Evolutionary conservation across 2,888 invertebrate species (phyloP).

Genomic region (Tenthredo notha): DNA sequence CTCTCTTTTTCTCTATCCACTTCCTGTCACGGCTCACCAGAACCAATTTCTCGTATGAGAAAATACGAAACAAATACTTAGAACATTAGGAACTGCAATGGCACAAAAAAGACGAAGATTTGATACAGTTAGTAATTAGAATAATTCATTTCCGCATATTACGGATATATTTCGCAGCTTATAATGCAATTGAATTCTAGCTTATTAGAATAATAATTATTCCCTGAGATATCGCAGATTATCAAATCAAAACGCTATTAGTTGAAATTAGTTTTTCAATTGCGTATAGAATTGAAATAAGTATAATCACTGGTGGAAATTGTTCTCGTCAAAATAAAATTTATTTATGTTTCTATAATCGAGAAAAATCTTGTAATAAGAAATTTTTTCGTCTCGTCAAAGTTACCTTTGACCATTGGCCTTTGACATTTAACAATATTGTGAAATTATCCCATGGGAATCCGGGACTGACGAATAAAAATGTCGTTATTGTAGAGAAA

Average conservation of each 20-base stretch:
- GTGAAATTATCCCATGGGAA: constrained; percentile 41
- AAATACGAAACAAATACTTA: background rate
- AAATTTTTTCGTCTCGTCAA: background rate
- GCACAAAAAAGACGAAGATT: background rate
- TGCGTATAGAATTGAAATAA: background rate
- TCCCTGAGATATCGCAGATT: background rate
- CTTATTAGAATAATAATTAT: background rate
- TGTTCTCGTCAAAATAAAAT: background rate
- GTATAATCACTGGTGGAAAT: background rate
- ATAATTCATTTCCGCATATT: background rate
- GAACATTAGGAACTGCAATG: background rate
- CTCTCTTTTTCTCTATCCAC: constrained; percentile 40
- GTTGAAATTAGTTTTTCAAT: background rate
- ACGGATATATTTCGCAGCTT: background rate
- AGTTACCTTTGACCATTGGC: background rate
- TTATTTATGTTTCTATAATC: background rate
- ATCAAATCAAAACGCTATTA: background rate
- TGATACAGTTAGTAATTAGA: background rate
- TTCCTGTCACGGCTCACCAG: constrained; percentile 22
- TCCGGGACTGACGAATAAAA: constrained; percentile 3
- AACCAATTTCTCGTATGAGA: constrained; percentile 11
- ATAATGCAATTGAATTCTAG: background rate
- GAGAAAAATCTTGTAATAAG: background rate
- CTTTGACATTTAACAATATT: background rate
- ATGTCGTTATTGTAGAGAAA: constrained; percentile 27